These are phyloP conservation scores for Latrodectus elegans DNA, from an alignment of 2,888 invertebrate genomes.

Conservation along the genomic window DNA sequence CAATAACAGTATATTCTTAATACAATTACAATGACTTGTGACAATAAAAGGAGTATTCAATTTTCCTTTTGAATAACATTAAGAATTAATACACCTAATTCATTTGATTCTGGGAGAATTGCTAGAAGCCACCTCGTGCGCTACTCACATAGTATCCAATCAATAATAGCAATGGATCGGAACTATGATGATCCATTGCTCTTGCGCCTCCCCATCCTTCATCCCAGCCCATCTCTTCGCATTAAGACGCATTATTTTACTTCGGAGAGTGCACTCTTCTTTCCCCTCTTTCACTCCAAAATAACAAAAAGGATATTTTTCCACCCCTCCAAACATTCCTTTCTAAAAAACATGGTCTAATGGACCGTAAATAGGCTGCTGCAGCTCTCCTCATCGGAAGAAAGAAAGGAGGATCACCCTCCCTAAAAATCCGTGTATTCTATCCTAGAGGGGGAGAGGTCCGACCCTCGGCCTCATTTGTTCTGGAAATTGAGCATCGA, in stretches of 20 bases:
- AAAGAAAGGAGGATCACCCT: slow-evolving; percentile 11
- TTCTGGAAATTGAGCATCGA: background rate
- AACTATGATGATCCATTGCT: slow-evolving; percentile 7
- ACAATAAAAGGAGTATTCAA: too few relatives aligned
- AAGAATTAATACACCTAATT: too few relatives aligned
- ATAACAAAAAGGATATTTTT: slow-evolving; percentile 14
- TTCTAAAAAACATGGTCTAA: slow-evolving; percentile 57
- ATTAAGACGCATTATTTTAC: slow-evolving; percentile 56
- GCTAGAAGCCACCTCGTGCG: too few relatives aligned
- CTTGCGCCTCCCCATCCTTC: background rate
- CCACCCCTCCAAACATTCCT: background rate
- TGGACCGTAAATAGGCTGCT: slow-evolving; percentile 59
- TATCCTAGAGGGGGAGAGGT: slow-evolving; percentile 12
- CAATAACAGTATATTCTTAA: too few relatives aligned
- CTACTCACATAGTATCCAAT: slow-evolving; percentile 17
- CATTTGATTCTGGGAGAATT: too few relatives aligned
- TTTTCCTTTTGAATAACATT: too few relatives aligned
- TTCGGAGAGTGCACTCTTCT: background rate
- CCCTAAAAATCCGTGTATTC: slow-evolving; percentile 54
- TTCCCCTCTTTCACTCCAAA: background rate
- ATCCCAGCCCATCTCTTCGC: slow-evolving; percentile 38
- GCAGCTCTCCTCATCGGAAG: slow-evolving; percentile 40
- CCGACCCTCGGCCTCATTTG: slow-evolving; percentile 18
- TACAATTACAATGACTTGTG: too few relatives aligned
- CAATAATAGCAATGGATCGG: slow-evolving; percentile 30